Evolutionary conservation across 2,797 vertebrate genomes (phyloP).

Genomic region (Champsocephalus esox): DNA sequence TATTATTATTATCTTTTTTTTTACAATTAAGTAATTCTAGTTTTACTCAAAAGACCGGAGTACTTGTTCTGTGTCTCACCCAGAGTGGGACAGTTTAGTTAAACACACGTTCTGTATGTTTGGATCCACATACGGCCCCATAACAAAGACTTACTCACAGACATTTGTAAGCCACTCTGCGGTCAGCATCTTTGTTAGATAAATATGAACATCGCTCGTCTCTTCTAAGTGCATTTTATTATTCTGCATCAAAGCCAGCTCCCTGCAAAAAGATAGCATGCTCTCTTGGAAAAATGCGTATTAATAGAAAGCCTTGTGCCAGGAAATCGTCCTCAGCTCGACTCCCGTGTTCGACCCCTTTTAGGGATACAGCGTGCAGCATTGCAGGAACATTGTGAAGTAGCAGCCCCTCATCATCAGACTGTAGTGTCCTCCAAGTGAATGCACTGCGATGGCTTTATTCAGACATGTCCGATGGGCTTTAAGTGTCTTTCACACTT

Average conservation of each 20-base stretch:
- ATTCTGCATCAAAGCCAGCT: neutral
- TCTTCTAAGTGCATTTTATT: neutral
- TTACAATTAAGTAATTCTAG: too few relatives aligned
- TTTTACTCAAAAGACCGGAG: too few relatives aligned
- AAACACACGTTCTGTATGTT: constrained; percentile 11
- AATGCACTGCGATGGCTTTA: neutral
- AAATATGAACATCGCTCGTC: neutral
- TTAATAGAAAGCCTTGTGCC: neutral
- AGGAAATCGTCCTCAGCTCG: neutral
- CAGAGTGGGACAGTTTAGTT: neutral
- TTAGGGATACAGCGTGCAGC: neutral
- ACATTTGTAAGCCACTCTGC: neutral
- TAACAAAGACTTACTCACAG: neutral
- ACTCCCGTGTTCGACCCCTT: neutral
- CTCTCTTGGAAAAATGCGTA: neutral
- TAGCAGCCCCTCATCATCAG: too few relatives aligned
- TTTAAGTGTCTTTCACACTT: neutral
- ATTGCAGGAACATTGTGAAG: neutral
- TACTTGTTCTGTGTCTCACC: neutral
- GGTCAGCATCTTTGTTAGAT: neutral
- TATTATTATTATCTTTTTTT: too few relatives aligned
- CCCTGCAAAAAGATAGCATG: neutral
- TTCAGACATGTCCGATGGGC: neutral
- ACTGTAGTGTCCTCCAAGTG: neutral
- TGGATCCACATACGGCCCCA: neutral